A percentile compares a stretch with the other conserved stretches of the same genome.
Conservation (phyloP, 2,888 invertebrate species). For the Eupithecia tripunctaria region DNA sequence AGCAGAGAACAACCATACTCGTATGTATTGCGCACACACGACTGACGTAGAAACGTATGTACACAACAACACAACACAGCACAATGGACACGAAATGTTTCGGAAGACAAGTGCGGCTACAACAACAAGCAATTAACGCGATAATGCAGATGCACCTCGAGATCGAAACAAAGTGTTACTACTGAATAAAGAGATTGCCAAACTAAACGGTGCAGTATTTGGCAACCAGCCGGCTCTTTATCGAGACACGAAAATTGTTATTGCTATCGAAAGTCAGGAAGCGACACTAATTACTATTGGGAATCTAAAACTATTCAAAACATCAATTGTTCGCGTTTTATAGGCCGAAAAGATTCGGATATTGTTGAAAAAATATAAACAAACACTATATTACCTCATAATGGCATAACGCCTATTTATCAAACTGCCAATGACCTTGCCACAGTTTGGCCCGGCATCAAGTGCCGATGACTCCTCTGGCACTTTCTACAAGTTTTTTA, state of each 20-base stretch:
- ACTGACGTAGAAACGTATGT: conserved; percentile 1
- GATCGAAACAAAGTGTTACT: conserved; percentile 40
- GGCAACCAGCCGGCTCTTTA: conserved; percentile 40
- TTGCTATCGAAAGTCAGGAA: conserved; percentile 33
- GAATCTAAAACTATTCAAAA: conserved; percentile 22
- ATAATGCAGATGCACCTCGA: conserved; percentile 36
- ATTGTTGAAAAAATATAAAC: conserved; percentile 70
- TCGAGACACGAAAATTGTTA: conserved; percentile 34
- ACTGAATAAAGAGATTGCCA: conserved; percentile 39
- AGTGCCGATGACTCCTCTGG: conserved; percentile 78
- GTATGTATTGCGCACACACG: conserved; percentile 11
- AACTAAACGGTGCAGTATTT: conserved; percentile 37
- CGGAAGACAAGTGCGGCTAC: conserved; percentile 27
- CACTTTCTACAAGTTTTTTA: conserved; percentile 77
- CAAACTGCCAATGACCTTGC: conserved; percentile 78
- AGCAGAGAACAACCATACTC: conserved; percentile 28
- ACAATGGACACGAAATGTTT: conserved; percentile 13
- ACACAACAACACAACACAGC: neutral
- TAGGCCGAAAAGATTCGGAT: conserved; percentile 3
- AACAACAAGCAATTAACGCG: conserved; percentile 34
- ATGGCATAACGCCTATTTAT: conserved; percentile 69
- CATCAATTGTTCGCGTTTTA: conserved; percentile 19
- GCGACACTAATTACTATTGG: conserved; percentile 29
- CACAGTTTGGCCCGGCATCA: conserved; percentile 76
- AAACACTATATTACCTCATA: conserved; percentile 73